A percentile compares a stretch with the other conserved stretches of the same genome.
phyloP scores from a whole-genome alignment of 1,140 invertebrate genomes.

The Dinoponera quadriceps region DNA sequence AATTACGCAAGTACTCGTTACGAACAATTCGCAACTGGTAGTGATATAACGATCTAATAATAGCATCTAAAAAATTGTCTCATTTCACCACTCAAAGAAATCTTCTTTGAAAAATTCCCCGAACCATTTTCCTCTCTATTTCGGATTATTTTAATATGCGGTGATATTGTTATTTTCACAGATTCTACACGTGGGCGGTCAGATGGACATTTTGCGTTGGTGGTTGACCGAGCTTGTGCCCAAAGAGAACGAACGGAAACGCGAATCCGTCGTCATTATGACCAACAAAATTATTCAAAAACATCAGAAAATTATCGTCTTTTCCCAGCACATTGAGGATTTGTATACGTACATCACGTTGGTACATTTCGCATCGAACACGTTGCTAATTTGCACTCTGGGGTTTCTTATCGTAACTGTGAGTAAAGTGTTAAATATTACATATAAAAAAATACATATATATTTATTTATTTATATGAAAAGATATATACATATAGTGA shows the following conservation, averaged over 20 bases:
- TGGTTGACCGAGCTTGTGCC: slow-evolving; percentile 15
- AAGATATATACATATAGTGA: no score
- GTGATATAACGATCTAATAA: no score
- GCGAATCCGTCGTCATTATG: background rate
- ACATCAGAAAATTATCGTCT: slow-evolving; percentile 57
- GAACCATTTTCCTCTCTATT: no score
- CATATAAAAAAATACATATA: background rate
- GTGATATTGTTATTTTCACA: slow-evolving; percentile 10
- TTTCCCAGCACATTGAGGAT: slow-evolving; percentile 44
- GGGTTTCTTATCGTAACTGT: slow-evolving; percentile 56
- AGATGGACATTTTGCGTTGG: slow-evolving; percentile 35
- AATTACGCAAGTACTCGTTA: background rate
- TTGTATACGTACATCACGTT: slow-evolving; percentile 50
- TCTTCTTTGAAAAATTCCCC: no score
- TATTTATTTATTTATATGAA: background rate
- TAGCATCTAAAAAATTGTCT: no score
- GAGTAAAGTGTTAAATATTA: slow-evolving; percentile 22
- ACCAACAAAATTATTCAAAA: slow-evolving; percentile 38
- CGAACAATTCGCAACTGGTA: no score
- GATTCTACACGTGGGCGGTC: slow-evolving; percentile 47
- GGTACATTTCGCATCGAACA: slow-evolving; percentile 53
- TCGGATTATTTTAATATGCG: background rate
- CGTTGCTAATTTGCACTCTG: slow-evolving; percentile 48
- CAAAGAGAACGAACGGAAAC: background rate
- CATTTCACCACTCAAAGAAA: no score